phyloP scores from a whole-genome alignment of 2,888 invertebrate species.

The Allacma fusca region DNA sequence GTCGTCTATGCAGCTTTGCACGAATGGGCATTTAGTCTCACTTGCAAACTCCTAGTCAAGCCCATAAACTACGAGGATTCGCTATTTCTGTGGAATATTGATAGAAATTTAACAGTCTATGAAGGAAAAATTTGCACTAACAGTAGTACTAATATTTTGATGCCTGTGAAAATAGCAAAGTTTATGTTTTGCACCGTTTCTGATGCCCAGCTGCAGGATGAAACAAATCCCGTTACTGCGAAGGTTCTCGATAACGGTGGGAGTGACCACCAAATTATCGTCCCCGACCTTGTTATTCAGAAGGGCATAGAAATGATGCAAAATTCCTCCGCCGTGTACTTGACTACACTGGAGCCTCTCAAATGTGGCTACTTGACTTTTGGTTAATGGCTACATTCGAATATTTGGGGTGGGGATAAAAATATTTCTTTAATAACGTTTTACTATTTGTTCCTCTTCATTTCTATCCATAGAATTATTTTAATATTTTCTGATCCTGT shows the following conservation, averaged over 20 bases:
- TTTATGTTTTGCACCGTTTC: constrained; percentile 50
- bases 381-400: too few relatives aligned
- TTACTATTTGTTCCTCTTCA: too few relatives aligned
- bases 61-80: constrained; percentile 34
- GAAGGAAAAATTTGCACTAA: constrained; percentile 5
- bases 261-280: constrained; percentile 32
- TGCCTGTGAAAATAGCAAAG: constrained; percentile 51
- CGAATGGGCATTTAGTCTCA: constrained; percentile 54
- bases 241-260: constrained; percentile 45
- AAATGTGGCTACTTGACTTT: constrained; percentile 53
- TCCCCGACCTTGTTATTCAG: constrained; percentile 53
- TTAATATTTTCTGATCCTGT: too few relatives aligned
- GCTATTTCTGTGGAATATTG: constrained; percentile 58
- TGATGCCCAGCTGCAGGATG: constrained; percentile 42
- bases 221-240: constrained; percentile 46
- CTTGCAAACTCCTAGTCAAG: constrained; percentile 54
- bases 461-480: too few relatives aligned
- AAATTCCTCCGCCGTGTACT: constrained; percentile 44
- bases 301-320: constrained; percentile 46
- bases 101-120: constrained; percentile 51
- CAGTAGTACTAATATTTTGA: constrained; percentile 27
- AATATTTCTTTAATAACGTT: too few relatives aligned
- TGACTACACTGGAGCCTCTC: constrained; percentile 45
- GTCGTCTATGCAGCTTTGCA: constrained; percentile 55
- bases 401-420: too few relatives aligned